These are phyloP conservation scores for Ictalurus furcatus DNA, from an alignment of 2,113 vertebrate species.

Conservation along the genomic window DNA sequence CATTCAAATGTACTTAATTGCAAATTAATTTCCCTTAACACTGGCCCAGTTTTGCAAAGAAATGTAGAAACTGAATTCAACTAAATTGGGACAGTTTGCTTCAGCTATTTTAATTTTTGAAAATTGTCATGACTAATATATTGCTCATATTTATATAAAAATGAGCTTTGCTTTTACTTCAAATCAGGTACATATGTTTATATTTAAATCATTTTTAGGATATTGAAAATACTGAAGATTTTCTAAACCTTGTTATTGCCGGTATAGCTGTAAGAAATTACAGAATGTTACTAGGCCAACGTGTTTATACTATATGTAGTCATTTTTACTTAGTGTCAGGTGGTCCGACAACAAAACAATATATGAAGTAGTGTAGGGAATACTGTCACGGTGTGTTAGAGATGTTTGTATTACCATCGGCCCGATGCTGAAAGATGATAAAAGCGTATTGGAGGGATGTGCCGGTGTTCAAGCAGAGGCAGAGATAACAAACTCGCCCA, in stretches of 20 bases:
- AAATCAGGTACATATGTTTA: too few species aligned
- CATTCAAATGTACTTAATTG: neutral
- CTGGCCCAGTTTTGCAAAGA: too few species aligned
- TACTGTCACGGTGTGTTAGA: neutral
- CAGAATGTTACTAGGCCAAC: neutral
- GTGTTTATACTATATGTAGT: neutral
- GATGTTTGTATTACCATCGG: slow-evolving; percentile 75
- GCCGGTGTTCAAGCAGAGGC: slow-evolving; percentile 79
- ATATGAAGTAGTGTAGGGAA: neutral
- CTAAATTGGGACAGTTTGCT: too few species aligned
- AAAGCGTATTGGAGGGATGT: slow-evolving; percentile 85
- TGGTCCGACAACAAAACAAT: neutral
- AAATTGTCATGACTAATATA: too few species aligned
- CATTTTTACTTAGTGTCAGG: neutral
- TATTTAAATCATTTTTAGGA: too few species aligned
- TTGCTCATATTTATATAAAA: too few species aligned
- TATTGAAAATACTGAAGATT: too few species aligned
- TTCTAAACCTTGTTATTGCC: too few species aligned
- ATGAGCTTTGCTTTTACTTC: too few species aligned
- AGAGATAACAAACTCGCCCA: slow-evolving; percentile 82
- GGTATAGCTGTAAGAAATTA: too few species aligned
- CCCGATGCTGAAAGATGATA: slow-evolving; percentile 87
- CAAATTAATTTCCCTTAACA: neutral
- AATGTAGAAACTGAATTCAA: too few species aligned
- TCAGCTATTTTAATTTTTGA: too few species aligned